phyloP scores from a whole-genome alignment of 2,113 vertebrate species.

The Ceyx margarethae region DNA sequence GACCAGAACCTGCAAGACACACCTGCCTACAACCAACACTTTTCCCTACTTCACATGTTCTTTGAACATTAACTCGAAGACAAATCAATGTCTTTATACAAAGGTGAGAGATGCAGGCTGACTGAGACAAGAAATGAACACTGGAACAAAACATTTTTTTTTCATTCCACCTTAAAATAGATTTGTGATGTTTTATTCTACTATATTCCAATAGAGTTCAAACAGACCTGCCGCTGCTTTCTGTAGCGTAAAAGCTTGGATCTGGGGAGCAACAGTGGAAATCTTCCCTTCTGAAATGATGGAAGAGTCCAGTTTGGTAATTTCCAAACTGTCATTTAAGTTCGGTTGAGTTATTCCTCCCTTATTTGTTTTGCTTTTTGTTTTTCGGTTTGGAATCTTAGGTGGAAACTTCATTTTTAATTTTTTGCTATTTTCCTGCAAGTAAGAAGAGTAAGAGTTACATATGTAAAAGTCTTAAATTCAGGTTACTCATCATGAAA shows the following conservation, averaged over 20 bases:
- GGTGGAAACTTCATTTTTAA: slow-evolving; percentile 99
- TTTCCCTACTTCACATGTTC: neutral
- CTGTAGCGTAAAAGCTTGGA: slow-evolving; percentile 89
- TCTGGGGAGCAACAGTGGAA: slow-evolving; percentile 83
- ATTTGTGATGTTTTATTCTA: neutral
- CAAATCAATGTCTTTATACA: neutral
- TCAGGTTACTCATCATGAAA: neutral
- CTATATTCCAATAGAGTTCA: neutral
- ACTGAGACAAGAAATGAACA: neutral
- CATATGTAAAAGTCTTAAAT: rapidly evolving
- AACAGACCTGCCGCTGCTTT: slow-evolving; percentile 93
- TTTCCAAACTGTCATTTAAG: slow-evolving; percentile 95
- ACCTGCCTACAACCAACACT: neutral
- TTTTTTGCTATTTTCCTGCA: slow-evolving; percentile 98
- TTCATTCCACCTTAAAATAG: neutral
- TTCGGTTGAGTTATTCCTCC: slow-evolving; percentile 89
- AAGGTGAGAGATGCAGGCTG: neutral
- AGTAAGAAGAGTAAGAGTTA: slow-evolving; percentile 10
- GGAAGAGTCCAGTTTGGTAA: slow-evolving; percentile 91
- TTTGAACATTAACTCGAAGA: neutral
- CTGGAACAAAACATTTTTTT: neutral
- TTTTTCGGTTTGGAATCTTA: slow-evolving; percentile 97
- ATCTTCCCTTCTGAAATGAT: slow-evolving; percentile 89
- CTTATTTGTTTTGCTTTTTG: slow-evolving; percentile 95
- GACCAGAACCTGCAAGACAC: neutral